phyloP scores from a whole-genome alignment of 2,113 vertebrate genomes.

The Todiramphus saurophagus region DNA sequence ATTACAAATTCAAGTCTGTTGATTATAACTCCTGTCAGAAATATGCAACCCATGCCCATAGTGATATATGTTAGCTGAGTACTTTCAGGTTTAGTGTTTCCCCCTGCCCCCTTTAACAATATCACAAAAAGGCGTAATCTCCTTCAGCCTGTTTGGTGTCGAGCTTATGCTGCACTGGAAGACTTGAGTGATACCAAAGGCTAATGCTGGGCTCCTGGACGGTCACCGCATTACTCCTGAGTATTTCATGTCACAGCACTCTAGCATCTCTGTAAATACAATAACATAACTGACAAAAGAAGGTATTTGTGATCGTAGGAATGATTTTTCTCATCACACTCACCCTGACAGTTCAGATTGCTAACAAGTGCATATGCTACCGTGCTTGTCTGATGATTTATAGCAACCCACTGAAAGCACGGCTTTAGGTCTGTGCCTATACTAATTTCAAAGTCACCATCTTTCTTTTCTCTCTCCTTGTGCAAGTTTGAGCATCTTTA shows the following conservation, averaged over 20 bases:
- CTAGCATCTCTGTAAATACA: neutral
- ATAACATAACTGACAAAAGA: neutral
- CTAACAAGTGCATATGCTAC: neutral
- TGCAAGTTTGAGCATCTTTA: constrained; percentile 74
- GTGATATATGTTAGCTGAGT: neutral
- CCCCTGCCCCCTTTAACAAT: neutral
- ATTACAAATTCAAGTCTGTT: neutral
- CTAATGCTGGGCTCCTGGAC: neutral
- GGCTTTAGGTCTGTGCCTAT: constrained; percentile 10
- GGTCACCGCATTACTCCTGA: neutral
- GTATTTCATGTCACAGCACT: neutral
- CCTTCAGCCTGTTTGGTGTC: neutral
- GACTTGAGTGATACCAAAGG: neutral
- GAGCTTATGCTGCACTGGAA: neutral
- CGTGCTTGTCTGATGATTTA: neutral
- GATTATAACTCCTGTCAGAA: neutral
- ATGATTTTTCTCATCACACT: neutral
- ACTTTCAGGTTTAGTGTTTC: neutral
- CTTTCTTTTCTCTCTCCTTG: constrained; percentile 59
- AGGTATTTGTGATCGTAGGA: neutral
- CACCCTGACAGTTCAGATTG: neutral
- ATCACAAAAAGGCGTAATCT: neutral
- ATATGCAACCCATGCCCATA: neutral
- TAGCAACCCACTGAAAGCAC: neutral
- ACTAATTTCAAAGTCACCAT: constrained; percentile 72